Conservation (phyloP, 1,140 invertebrate genomes). For the Stenopsyche tienmushanensis region DNA sequence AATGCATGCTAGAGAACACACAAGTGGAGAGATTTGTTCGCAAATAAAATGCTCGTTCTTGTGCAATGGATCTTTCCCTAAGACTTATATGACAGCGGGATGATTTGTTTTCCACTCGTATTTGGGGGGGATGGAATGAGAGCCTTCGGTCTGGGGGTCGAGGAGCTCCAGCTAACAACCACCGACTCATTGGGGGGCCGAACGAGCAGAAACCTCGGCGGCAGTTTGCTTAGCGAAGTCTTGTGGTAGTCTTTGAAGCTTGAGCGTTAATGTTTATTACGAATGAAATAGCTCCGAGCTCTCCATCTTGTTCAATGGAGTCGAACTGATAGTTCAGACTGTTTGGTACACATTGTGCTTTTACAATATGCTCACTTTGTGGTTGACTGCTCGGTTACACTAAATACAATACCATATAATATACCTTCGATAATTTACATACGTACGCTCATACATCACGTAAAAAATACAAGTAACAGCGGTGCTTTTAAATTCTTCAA, state of each 20-base stretch:
- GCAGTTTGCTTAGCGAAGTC: slow-evolving; percentile 9
- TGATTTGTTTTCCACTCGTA: slow-evolving; percentile 9
- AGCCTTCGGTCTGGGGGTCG: no score
- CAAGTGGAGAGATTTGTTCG: neutral
- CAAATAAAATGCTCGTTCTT: slow-evolving; percentile 3
- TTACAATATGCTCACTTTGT: no score
- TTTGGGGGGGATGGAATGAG: neutral
- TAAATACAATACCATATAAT: no score
- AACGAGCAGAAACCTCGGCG: neutral
- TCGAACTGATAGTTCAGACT: neutral
- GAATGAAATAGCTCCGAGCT: neutral
- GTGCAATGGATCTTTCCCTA: slow-evolving; percentile 6
- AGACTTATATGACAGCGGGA: slow-evolving; percentile 11
- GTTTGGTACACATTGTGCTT: no score
- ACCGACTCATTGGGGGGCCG: neutral
- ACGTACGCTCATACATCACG: no score
- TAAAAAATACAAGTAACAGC: no score
- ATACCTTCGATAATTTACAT: no score
- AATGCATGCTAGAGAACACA: no score
- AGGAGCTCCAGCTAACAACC: neutral
- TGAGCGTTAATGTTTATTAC: neutral
- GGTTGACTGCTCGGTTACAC: no score
- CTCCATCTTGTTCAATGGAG: neutral
- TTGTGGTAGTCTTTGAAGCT: slow-evolving; percentile 2
- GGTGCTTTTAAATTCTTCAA: no score